Evolutionary conservation across 2,888 invertebrate species (phyloP), one percentile per base, ranked within the genome.

Genomic region (Hyposoter dolosus): DNA sequence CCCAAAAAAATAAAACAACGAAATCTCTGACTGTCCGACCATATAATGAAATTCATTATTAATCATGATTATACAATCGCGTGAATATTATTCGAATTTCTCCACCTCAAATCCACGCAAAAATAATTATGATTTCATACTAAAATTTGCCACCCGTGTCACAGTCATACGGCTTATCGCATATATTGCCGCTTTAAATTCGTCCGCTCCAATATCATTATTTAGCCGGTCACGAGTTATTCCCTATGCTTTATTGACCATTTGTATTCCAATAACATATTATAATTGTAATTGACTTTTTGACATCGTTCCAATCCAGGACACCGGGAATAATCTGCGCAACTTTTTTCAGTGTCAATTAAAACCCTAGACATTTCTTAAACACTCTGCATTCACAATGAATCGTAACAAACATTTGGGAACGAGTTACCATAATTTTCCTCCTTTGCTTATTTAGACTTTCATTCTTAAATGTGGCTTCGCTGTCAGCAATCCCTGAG

Each of bases 41-140:
- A 85, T 77, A 77, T 83, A 83, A 87, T 87, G 82, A 3, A 88
- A 87, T 88, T 85, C 71, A 82, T 77, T 76, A 84, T 85, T 85
- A 83, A 86, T 84, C 83, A 50, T 71, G 81, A 77, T 81, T 72
- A 65, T 77, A 69, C 23, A 56, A 47, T 50, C 77, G 43, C 77
- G 43, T 15, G 45, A 82, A 75, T 79, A 63, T 56, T 79, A 60
- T 74, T 72, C 66, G 17, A n/a, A 65, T 40, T 28, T 53, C 35
- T n/a, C 3, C 56, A 5, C 32, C 60, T 15, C 60, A 15, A 28
- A 28, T 28, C 60, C 15, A 28, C 28, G 28, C 60, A 60, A 60
- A 60, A 28, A 60, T 60, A 60, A 60, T 28, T 28, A 28, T 15
- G 15, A 15, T 60, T 28, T 60, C 28, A 28, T 15, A 60, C 12